Evolutionary conservation across 1,140 invertebrate genomes (phyloP).

Genomic region (Drosophila bocki): DNA sequence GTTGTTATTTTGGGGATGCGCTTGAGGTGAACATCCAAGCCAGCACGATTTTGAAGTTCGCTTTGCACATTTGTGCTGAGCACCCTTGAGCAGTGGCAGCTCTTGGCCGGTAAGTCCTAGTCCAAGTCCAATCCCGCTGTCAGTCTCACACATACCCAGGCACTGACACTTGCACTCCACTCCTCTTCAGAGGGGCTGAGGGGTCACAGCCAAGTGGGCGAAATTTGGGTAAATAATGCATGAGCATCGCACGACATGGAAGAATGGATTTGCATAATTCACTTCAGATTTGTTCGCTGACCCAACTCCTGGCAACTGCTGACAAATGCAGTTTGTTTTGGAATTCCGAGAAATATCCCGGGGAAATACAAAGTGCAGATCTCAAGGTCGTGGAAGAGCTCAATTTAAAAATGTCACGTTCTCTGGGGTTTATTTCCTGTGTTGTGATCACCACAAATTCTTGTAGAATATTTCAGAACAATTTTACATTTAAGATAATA

Average conservation of each 20-base stretch:
- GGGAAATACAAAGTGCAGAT: neutral
- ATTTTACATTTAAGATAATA: neutral
- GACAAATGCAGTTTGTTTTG: conserved; percentile 47
- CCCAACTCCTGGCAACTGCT: conserved; percentile 53
- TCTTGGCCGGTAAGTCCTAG: conserved; percentile 15
- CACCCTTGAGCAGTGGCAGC: conserved; percentile 66
- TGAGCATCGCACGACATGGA: conserved; percentile 38
- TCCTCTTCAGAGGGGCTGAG: neutral
- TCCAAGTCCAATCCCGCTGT: conserved; percentile 27
- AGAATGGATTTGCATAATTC: conserved; percentile 51
- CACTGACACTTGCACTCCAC: conserved; percentile 22
- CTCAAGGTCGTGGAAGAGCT: conserved; percentile 36
- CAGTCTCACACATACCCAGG: conserved; percentile 20
- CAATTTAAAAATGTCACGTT: conserved; percentile 11
- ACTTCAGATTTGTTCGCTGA: conserved; percentile 48
- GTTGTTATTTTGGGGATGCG: conserved; percentile 66
- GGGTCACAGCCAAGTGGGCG: conserved; percentile 10
- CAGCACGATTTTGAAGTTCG: conserved; percentile 61
- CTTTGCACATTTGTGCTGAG: conserved; percentile 78
- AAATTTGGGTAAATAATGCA: conserved; percentile 46
- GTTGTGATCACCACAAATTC: no score
- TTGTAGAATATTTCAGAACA: neutral
- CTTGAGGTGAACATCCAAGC: conserved; percentile 63
- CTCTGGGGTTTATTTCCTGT: no score
- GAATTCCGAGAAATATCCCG: neutral